Evolutionary conservation across 2,113 vertebrate species (phyloP), one percentile per base, ranked within the genome.

Genomic region (Montifringilla adamsi): DNA sequence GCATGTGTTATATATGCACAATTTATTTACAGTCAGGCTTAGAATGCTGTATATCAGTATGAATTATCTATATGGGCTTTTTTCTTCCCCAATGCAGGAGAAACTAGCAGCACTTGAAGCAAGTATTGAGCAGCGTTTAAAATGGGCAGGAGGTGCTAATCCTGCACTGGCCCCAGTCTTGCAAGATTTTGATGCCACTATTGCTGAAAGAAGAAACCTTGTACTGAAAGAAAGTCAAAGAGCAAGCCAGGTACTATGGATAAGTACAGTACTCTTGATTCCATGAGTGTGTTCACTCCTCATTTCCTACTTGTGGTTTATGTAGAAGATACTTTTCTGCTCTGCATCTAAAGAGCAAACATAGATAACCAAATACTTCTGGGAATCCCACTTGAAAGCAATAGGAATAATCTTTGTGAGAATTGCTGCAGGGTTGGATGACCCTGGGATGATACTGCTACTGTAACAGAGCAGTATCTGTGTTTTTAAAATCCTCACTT

Each of bases 111-210:
- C 98, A 16, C 98, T 99, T 60, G 99, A 99, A 98, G 98, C 98
- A 49, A 99, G 99, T 96, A 99, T 99, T 58, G 99, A 99, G 94
- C 99, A 99, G 94, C 99, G 99, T 84, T 98, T 99, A 62, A 99
- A 99, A 90, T 99, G 99, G 99, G 99, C 99, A 3, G 99, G 99
- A 23, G 99, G 99, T 9, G 99, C 99, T 56, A 99, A 99, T 96
- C 99, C 99, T 20, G 98, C 99, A 0, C 92, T 99, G 91, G 98
- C 99, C 14, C 99, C 99, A 1, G 99, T 99, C 46, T 97, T 99
- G 75, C 99, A 99, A 97, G 99, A 99, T 98, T 99, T 99, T 97
- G 99, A 99, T 98, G 98, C 99, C 95, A 99, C 99, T 50, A 99
- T 99, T 96, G 98, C 98, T 3, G 99, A 99, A 95, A 98, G 99